Evolutionary conservation across 2,888 invertebrate genomes (phyloP).

Genomic region (Malthinus seriepunctatus): DNA sequence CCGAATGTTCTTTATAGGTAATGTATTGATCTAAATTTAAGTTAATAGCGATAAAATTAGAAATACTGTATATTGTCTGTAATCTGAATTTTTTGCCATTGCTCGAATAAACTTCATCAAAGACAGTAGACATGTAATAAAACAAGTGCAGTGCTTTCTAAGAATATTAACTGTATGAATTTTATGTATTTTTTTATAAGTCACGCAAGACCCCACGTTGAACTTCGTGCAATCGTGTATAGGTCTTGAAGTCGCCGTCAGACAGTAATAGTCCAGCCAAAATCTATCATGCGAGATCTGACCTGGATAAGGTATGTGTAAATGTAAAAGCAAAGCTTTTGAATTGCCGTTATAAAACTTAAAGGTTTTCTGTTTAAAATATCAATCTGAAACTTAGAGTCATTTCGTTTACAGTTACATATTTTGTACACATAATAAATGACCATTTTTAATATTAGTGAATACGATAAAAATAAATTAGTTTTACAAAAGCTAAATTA

Average conservation of each 20-base stretch:
- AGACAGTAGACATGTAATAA: not conserved
- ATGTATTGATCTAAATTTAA: too few relatives aligned
- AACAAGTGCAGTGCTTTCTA: slow-evolving; percentile 4
- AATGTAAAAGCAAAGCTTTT: slow-evolving; percentile 25
- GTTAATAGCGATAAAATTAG: too few relatives aligned
- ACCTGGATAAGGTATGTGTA: slow-evolving; percentile 37
- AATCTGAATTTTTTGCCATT: too few relatives aligned
- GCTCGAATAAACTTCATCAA: too few relatives aligned
- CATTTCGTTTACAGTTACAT: too few relatives aligned
- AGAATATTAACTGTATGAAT: slow-evolving; percentile 17
- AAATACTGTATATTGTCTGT: too few relatives aligned
- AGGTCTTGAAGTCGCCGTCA: slow-evolving; percentile 41
- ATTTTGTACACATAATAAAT: too few relatives aligned
- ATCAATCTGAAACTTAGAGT: too few relatives aligned
- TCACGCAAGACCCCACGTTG: slow-evolving; percentile 35
- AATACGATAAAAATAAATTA: too few relatives aligned
- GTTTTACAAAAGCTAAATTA: too few relatives aligned
- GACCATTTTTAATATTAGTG: too few relatives aligned
- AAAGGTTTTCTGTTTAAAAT: not conserved
- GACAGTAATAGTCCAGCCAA: slow-evolving; percentile 37
- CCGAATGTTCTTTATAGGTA: too few relatives aligned
- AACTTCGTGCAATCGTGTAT: slow-evolving; percentile 38
- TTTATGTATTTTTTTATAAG: slow-evolving; percentile 30
- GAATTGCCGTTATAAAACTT: not conserved
- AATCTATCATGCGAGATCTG: slow-evolving; percentile 38